Conservation (phyloP, 2,888 invertebrate genomes). For the Ferdinandea cuprea region DNA sequence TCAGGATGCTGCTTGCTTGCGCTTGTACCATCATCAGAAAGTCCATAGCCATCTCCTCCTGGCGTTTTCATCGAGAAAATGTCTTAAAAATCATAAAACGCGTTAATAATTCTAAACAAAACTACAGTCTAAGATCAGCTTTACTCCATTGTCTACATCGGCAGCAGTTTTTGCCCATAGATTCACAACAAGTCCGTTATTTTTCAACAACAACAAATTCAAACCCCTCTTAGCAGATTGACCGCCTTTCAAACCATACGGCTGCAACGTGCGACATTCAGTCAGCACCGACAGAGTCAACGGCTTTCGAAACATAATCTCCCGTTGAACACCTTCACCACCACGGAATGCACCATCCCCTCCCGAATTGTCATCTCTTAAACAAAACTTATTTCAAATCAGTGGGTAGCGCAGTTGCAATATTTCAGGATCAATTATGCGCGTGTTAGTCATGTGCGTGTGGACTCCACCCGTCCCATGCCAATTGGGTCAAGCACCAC, state of each 20-base stretch:
- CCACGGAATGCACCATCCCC: constrained; percentile 86
- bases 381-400: constrained; percentile 91
- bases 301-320: constrained; percentile 92
- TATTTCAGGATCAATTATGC: constrained; percentile 99
- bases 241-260: constrained; percentile 95
- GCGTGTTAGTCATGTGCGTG: constrained; percentile 99
- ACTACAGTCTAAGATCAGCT: too few species aligned
- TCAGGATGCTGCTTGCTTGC: constrained; percentile 61
- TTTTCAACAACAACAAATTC: constrained; percentile 90
- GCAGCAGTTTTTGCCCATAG: constrained; percentile 95
- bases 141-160: constrained; percentile 88
- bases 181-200: constrained; percentile 91
- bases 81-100: constrained; percentile 91
- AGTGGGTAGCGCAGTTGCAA: constrained; percentile 97
- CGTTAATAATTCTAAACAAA: constrained; percentile 25
- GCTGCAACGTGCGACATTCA: constrained; percentile 94
- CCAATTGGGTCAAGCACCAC: constrained; percentile 97
- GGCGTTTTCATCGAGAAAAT: constrained; percentile 94
- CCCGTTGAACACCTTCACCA: constrained; percentile 95
- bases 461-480: constrained; percentile 96
- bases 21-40: constrained; percentile 68
- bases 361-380: constrained; percentile 89
- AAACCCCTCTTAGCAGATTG: constrained; percentile 89
- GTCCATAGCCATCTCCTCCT: constrained; percentile 95
- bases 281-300: constrained; percentile 96